A percentile compares a stretch with the other conserved stretches of the same genome.
Evolutionary conservation across 2,113 vertebrate species (phyloP).

Genomic region (Xenotilapia caudafasciata): DNA sequence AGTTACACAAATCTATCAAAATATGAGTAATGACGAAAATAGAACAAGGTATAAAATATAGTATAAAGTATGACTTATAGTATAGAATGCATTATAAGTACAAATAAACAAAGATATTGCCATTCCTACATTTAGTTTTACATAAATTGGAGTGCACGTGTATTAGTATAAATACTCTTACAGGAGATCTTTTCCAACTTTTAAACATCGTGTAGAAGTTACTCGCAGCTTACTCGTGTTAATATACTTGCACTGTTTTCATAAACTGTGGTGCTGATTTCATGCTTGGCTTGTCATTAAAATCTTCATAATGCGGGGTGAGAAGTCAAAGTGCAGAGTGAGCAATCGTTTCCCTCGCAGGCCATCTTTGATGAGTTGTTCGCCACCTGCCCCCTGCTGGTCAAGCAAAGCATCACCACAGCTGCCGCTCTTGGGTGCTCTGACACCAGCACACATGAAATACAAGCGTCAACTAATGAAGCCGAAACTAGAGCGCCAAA

Average conservation of each 20-base stretch:
- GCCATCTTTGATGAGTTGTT: not conserved
- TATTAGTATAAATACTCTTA: not conserved
- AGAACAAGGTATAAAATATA: not conserved
- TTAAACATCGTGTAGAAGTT: not conserved
- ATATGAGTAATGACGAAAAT: not conserved
- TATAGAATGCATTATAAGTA: not conserved
- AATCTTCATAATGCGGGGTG: not conserved
- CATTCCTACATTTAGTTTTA: not conserved
- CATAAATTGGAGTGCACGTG: not conserved
- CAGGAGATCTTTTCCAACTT: not conserved
- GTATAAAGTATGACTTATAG: not conserved
- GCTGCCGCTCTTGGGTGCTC: not conserved
- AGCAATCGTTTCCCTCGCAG: not conserved
- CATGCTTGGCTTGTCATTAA: not conserved
- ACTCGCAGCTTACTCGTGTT: not conserved
- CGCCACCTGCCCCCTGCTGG: constrained; percentile 22
- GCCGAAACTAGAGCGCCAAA: not conserved
- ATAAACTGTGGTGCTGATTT: not conserved
- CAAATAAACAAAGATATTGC: not conserved
- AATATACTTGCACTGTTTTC: not conserved
- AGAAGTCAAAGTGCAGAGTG: not conserved
- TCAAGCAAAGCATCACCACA: not conserved
- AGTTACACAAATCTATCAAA: not conserved
- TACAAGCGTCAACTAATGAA: not conserved
- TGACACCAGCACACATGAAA: not conserved